phyloP scores from a whole-genome alignment of 2,888 invertebrate genomes.

The Silvanus unidentatus region DNA sequence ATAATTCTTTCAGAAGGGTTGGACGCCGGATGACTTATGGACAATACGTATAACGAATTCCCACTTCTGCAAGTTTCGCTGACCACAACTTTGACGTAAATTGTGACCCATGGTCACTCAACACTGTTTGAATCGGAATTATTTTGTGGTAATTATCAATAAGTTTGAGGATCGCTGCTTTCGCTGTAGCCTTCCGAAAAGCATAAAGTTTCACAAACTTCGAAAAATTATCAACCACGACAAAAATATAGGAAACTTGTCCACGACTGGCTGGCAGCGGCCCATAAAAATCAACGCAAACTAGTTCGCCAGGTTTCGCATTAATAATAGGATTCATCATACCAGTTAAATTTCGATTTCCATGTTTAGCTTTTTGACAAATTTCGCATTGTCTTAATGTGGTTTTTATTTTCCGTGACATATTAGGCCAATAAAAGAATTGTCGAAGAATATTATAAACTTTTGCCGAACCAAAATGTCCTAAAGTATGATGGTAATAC shows the following conservation, averaged over 20 bases:
- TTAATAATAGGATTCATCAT: conserved; percentile 6
- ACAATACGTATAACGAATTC: conserved; percentile 4
- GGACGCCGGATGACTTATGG: conserved; percentile 20
- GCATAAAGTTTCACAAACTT: conserved; percentile 23
- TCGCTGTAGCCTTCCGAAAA: conserved; percentile 9
- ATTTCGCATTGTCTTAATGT: conserved; percentile 12
- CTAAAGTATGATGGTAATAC: conserved; percentile 9
- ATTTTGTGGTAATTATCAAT: conserved; percentile 9
- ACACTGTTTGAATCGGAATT: conserved; percentile 4
- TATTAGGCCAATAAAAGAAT: conserved; percentile 4
- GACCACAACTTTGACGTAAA: conserved; percentile 21
- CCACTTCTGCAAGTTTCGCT: neutral
- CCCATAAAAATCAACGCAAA: conserved; percentile 20
- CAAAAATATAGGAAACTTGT: conserved; percentile 19
- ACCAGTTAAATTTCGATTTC: too few relatives aligned
- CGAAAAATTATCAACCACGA: conserved; percentile 21
- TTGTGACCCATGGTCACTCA: conserved; percentile 23
- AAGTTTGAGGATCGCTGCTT: conserved; percentile 9
- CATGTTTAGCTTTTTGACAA: conserved; percentile 17
- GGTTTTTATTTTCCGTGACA: conserved; percentile 5
- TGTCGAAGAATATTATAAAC: conserved; percentile 3
- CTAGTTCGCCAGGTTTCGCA: conserved; percentile 11
- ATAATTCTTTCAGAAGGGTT: conserved; percentile 24
- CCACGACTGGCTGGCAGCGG: conserved; percentile 17
- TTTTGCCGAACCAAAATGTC: conserved; percentile 15